Base-by-base conservation (phyloP, 2,797 vertebrate genomes). In the Eptatretus atami region DNA sequence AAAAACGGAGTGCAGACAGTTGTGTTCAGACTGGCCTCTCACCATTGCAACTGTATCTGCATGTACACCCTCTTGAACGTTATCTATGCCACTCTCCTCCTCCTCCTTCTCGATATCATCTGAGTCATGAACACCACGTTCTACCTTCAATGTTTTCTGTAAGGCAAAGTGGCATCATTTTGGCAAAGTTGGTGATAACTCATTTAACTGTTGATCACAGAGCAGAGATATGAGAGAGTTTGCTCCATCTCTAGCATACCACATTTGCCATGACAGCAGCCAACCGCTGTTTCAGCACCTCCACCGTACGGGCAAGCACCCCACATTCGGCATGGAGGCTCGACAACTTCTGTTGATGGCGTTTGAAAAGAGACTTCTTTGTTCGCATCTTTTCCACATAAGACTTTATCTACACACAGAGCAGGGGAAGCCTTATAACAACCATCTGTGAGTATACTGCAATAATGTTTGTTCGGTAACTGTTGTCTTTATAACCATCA, bases 31-130 rank as follows among this genome's bases (percentile, higher is more conserved):
- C 31, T 44, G 31, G 31, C 4, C 64, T 67, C 25, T 81, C 73
- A 98, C 92, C 86, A 94, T 98, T 71, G 82, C 86, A 64, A 86
- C 92, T 82, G 95, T 95, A 73, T 81, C 82, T 13, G 85, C 85
- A 67, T 94, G 73, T 0, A 84, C 86, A 24, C 77, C 80, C 19
- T 84, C 84, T 71, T 98, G 95, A 74, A 81, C 74, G 70, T 92
- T 83, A 31, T 95, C 88, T 66, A 93, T 76, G 70, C 94, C 86
- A 10, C 83, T 87, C 71, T 98, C 86, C 64, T 95, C 86, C 64
- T 95, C 75, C 66, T 95, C 86, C 67, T 96, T 86, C 68, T 92
- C 86, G 10, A 86, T 95, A 68, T 81, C 77, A 63, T 86, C 95
- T 70, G 84, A 98, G 10, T 88, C 88, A 52, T 82, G 82, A 68